Conservation (phyloP, 1,140 invertebrate species). For the Sminthurinus signatus region DNA sequence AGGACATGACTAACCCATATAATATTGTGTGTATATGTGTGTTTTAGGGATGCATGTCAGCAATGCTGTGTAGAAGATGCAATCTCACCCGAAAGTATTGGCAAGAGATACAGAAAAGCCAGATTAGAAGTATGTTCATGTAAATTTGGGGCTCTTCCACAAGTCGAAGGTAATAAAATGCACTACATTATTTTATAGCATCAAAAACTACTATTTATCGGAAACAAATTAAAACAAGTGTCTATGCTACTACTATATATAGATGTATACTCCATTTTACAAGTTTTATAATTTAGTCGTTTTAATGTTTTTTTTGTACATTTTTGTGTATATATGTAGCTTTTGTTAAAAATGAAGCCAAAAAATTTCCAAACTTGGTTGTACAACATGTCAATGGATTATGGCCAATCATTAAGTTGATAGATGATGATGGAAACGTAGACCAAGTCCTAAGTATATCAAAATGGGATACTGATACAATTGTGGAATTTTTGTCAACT, state of each 20-base stretch:
- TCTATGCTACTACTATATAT: no score
- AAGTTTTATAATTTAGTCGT: no score
- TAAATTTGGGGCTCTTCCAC: background rate
- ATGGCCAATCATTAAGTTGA: constrained; percentile 11
- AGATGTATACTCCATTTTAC: no score
- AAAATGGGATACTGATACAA: constrained; percentile 56
- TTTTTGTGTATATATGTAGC: background rate
- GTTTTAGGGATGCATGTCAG: background rate
- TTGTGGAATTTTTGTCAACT: constrained; percentile 54
- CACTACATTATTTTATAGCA: background rate
- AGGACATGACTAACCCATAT: no score
- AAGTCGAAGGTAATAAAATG: background rate
- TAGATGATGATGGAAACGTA: constrained; percentile 11
- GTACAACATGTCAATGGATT: constrained; percentile 11
- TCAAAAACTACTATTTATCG: background rate
- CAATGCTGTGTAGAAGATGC: background rate
- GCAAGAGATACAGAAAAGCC: background rate
- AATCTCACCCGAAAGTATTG: background rate
- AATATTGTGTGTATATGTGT: background rate
- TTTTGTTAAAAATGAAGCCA: background rate
- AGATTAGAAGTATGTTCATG: background rate
- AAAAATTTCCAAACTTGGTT: background rate
- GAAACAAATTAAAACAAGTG: no score
- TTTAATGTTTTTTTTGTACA: background rate
- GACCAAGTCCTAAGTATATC: constrained; percentile 52